Evolutionary conservation across 2,797 vertebrate species (phyloP), one percentile per base, ranked within the genome.

Genomic region (Syncerus caffer): DNA sequence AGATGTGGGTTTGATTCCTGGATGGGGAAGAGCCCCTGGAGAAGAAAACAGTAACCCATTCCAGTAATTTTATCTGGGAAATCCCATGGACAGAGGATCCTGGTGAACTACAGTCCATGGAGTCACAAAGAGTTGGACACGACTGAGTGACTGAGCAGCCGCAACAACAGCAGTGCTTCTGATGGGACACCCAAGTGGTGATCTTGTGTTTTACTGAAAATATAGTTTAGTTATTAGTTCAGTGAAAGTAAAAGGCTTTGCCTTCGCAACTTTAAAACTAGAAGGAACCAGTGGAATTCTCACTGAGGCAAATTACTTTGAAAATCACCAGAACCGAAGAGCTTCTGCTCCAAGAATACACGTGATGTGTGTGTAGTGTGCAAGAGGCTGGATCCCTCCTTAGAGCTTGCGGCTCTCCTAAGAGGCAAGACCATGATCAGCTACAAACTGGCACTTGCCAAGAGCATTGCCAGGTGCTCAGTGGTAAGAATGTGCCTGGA

Each of bases 351-450:
- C 53, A 38, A 53, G 83, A 67, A 38, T 4, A 8, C 3, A 17
- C 0, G 0, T 6, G 3, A 7, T 0, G 13, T 14, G 4, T 13
- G 12, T 17, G 2, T 29, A 10, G 3, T 6, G 6, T n/a, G 4
- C 57, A 31, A 67, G 58, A 34, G 9, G 0, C 21, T 11, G 2
- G 15, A 4, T 3, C 19, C 9, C 27, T 38, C 84, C 90, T 19
- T 82, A 3, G 31, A 8, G 1, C 17, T 31, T 21, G 0, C 16
- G 1, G 8, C 38, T 87, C 27, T 29, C 11, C 67, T 50, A 9
- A 23, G 17, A 45, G 19, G 38, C 31, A 51, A 53, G 90, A 27
- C 1, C 21, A 0, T 16, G n/a, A 7, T 64, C 29, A 64, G 29
- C 60, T n/a, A 64, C 29, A n/a, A 60, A 16, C 3, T 64, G 60